These are phyloP conservation scores for Vidua chalybeata DNA, from an alignment of 2,113 vertebrate genomes.

Conservation along the genomic window DNA sequence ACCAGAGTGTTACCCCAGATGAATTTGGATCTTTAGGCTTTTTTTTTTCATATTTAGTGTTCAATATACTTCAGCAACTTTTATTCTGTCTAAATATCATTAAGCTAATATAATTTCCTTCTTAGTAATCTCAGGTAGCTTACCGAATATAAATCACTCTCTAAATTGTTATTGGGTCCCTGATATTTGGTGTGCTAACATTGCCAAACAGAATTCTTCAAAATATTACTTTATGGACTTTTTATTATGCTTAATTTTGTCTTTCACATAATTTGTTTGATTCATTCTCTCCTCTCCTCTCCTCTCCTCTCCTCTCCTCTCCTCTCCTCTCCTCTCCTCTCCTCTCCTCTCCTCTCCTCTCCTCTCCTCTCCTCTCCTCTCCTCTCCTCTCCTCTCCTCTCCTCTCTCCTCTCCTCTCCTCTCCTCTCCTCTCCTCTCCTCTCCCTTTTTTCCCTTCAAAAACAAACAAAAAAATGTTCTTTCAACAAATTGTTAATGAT, in stretches of 20 bases:
- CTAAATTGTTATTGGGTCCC: neutral
- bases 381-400: neutral
- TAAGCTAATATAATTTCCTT: neutral
- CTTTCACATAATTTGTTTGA: neutral
- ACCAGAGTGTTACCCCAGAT: neutral
- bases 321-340: neutral
- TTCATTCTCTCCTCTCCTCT: too few relatives aligned
- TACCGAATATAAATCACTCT: neutral
- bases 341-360: neutral
- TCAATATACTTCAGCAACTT: neutral
- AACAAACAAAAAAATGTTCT: neutral
- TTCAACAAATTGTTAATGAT: neutral
- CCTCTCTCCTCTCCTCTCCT: neutral
- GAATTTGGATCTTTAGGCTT: neutral
- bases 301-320: neutral
- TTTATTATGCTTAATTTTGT: neutral
- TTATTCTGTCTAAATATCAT: neutral
- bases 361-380: neutral
- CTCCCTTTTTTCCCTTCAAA: neutral
- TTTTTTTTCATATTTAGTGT: neutral
- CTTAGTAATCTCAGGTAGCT: neutral
- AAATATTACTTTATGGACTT: neutral
- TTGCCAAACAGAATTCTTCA: neutral
- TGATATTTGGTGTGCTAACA: neutral
- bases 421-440: too few relatives aligned